Percentiles rank a stretch among this genome's conserved stretches.
phyloP scores from a whole-genome alignment of 2,113 vertebrate species.

The Chloebia gouldiae region DNA sequence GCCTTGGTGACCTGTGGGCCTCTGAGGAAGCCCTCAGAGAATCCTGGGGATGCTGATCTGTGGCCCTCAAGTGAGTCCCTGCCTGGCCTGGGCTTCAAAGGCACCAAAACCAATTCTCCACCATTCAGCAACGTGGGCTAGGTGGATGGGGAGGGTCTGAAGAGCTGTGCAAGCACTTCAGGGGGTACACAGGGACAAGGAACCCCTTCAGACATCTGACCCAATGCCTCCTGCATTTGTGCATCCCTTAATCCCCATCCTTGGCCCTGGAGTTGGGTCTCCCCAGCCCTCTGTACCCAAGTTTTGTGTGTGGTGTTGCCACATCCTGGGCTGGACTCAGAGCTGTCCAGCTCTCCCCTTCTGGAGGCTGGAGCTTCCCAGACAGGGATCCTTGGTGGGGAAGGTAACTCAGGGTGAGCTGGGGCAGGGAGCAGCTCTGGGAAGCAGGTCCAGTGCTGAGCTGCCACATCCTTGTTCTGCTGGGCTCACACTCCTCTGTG shows the following conservation, averaged over 20 bases:
- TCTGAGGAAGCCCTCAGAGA: background rate
- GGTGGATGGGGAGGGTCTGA: background rate
- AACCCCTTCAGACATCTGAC: background rate
- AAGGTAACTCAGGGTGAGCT: rapidly evolving
- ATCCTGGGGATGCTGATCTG: background rate
- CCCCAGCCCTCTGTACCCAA: background rate
- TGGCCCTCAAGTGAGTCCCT: background rate
- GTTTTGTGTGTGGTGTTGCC: background rate
- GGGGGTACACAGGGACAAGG: rapidly evolving
- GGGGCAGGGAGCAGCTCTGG: background rate
- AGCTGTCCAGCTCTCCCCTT: background rate
- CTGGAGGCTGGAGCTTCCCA: background rate
- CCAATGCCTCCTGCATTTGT: background rate
- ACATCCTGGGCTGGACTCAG: background rate
- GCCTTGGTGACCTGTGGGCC: rapidly evolving
- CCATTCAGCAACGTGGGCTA: rapidly evolving
- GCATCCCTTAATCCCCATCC: background rate
- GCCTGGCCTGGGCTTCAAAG: background rate
- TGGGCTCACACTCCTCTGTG: background rate
- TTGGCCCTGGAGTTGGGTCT: background rate
- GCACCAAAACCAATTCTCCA: background rate
- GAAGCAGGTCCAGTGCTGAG: background rate
- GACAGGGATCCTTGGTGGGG: background rate
- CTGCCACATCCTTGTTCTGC: background rate
- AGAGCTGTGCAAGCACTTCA: background rate